phyloP scores from a whole-genome alignment of 2,888 invertebrate genomes.

The Drosophila paramelanica region DNA sequence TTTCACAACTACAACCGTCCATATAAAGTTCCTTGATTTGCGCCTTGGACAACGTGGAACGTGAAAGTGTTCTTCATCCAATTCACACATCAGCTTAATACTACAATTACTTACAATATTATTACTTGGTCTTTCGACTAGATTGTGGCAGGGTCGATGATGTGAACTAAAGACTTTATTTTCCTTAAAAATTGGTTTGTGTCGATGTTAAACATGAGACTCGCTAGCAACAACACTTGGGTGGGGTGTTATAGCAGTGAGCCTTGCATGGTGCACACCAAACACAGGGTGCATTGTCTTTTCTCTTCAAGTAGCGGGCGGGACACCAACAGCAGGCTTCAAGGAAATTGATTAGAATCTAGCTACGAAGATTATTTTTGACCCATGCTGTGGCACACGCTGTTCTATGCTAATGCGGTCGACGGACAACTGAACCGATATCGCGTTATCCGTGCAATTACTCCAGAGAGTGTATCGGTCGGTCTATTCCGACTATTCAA shows the following conservation, averaged over 20 bases:
- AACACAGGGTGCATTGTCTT: conserved; percentile 41
- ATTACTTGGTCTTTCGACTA: neutral
- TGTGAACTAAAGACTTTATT: neutral
- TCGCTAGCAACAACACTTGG: conserved; percentile 21
- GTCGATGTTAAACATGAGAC: neutral
- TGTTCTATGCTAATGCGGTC: neutral
- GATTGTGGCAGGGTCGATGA: neutral
- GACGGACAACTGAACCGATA: neutral
- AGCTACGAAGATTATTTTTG: neutral
- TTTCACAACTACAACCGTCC: neutral
- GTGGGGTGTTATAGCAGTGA: conserved; percentile 81
- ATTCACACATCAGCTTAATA: conserved; percentile 16
- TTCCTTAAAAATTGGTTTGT: conserved; percentile 1
- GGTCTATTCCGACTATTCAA: neutral
- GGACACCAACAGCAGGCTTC: conserved; percentile 51
- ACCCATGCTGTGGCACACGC: conserved; percentile 53
- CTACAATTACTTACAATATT: conserved; percentile 1
- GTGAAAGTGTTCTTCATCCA: no score
- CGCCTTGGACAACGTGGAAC: neutral
- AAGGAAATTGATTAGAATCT: conserved; percentile 9
- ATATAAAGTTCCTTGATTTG: neutral
- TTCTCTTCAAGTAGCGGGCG: conserved; percentile 56
- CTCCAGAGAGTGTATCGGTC: no score
- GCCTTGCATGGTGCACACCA: conserved; percentile 78
- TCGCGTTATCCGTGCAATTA: neutral